Base-by-base conservation (phyloP, 2,113 vertebrate species). In the Syrmaticus mikado region DNA sequence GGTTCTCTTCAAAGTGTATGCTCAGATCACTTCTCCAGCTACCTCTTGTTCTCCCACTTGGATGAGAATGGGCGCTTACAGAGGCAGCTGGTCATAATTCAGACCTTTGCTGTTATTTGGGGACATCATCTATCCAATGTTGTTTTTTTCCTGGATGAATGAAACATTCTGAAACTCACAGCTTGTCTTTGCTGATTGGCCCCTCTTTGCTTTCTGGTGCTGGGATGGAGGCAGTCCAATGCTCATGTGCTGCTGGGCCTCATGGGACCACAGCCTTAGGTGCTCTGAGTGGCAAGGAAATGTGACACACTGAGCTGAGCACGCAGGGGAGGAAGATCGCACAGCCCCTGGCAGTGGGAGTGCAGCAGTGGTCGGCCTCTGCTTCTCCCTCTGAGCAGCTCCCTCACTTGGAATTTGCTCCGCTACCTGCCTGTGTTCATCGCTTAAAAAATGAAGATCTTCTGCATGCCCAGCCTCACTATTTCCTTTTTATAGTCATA, bases 251-350 rank as follows among this genome's bases (percentile, higher is more conserved):
- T 64, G 4, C 11, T 72, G 80, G 92, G 94, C 92, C 94, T 94
- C 87, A 57, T 6, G 4, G 53, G 46, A n/a, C 25, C 87, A 62
- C n/a, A 53, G 82, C 76, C 57, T 73, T 70, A 41, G 60, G 53
- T 73, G 28, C 61, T 86, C 68, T 17, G 68, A 84, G 53, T 38
- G 57, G 32, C 90, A 95, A 79, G 83, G 90, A 43, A 77, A 95
- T 90, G 96, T 94, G 88, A 88, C 84, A n/a, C 52, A 57, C 1
- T 0, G 76, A 89, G 92, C 94, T 28, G 52, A 9, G 15, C 41
- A 28, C 6, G 27, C 27, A 30, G 52, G 52, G 52, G 52, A 53
- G 15, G 25, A 53, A 27, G 52, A 53, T 28, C 8, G 8, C 15
- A 15, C 52, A 30, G 52, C 52, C 27, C 52, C 15, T 28, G 27